Evolutionary conservation across 2,797 vertebrate species (phyloP).

Genomic region (Capromys pilorides): DNA sequence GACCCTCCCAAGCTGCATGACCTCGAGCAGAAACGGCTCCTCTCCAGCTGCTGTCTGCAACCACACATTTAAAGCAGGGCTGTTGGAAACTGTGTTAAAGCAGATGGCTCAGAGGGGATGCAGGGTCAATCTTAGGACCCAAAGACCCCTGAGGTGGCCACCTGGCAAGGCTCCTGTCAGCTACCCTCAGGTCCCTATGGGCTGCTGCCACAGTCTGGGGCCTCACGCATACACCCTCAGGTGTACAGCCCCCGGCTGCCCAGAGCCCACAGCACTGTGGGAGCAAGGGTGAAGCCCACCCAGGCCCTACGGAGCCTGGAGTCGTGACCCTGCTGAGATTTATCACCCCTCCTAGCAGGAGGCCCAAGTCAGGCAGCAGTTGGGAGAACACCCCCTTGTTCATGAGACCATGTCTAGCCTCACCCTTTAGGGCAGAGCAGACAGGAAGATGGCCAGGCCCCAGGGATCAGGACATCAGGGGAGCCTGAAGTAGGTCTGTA

Average conservation of each 20-base stretch:
- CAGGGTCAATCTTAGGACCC: not conserved
- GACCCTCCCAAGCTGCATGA: not conserved
- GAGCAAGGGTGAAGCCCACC: not conserved
- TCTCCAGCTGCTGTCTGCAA: not conserved
- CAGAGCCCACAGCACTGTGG: not conserved
- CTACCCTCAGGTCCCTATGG: not conserved
- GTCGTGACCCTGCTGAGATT: not conserved
- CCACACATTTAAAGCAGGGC: not conserved
- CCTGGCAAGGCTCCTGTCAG: not conserved
- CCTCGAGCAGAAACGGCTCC: not conserved
- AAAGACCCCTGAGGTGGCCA: not conserved
- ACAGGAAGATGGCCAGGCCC: not conserved
- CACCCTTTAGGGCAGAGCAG: not conserved
- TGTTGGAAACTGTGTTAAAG: not conserved
- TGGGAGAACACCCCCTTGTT: not conserved
- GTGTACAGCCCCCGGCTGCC: not conserved
- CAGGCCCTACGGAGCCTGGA: not conserved
- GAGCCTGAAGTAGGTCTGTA: not conserved
- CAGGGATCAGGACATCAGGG: not conserved
- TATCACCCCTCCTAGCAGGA: not conserved
- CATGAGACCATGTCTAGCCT: not conserved
- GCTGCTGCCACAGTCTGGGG: not conserved
- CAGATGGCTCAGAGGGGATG: not conserved
- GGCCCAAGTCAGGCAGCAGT: not conserved
- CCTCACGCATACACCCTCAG: accelerated